Conservation (phyloP, 30 jellyfish, hydroid and myxozoan species). For the Hydra vulgaris region DNA sequence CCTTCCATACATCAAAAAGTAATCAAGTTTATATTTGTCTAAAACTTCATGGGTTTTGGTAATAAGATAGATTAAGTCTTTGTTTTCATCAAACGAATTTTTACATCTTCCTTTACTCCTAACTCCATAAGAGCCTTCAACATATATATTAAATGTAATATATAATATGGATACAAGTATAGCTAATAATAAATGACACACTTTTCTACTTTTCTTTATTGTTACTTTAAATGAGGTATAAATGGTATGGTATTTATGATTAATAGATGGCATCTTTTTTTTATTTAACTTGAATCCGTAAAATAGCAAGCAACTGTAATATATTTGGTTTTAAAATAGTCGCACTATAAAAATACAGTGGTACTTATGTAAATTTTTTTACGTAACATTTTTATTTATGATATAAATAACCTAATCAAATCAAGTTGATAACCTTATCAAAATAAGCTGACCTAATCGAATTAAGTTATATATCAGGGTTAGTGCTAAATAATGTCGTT, state of each 20-base stretch:
- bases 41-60: background rate
- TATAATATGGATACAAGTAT: background rate
- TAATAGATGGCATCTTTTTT: background rate
- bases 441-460: too few species aligned
- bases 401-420: too few species aligned
- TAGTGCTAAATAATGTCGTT: too few species aligned
- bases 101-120: constrained; percentile 15
- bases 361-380: too few species aligned
- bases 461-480: too few species aligned
- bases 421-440: too few species aligned
- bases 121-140: constrained; percentile 11
- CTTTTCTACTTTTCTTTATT: background rate
- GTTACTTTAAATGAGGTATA: background rate
- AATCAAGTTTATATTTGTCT: constrained; percentile 8
- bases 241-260: background rate
- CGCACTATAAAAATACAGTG: too few species aligned
- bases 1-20: constrained; percentile 24
- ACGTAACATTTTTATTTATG: too few species aligned
- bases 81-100: constrained; percentile 10
- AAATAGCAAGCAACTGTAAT: too few species aligned
- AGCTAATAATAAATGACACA: background rate
- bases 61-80: constrained; percentile 1
- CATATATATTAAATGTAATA: background rate
- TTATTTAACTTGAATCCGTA: too few species aligned
- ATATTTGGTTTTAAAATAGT: too few species aligned